Evolutionary conservation across 1,140 invertebrate species (phyloP).

Genomic region (Solen grandis): DNA sequence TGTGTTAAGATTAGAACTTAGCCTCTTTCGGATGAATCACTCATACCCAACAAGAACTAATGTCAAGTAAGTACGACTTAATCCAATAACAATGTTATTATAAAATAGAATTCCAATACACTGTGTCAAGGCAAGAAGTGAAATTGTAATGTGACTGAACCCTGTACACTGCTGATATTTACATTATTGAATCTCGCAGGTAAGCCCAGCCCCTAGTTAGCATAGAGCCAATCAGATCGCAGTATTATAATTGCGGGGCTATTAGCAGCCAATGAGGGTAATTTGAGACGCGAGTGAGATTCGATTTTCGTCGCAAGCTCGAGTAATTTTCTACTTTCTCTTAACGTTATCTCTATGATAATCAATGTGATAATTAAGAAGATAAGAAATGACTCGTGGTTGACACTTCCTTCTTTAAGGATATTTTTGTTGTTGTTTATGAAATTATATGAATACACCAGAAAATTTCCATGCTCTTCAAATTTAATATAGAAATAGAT

Average conservation of each 20-base stretch:
- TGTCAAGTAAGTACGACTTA: constrained; percentile 52
- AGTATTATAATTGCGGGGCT: constrained; percentile 11
- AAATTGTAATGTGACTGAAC: constrained; percentile 13
- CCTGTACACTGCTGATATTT: constrained; percentile 30
- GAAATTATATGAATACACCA: no score
- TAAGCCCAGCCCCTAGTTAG: not conserved
- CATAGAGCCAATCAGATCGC: constrained; percentile 34
- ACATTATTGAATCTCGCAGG: constrained; percentile 28
- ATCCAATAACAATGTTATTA: constrained; percentile 53
- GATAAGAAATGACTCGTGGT: not conserved
- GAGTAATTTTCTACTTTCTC: not conserved
- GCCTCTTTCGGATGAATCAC: not conserved
- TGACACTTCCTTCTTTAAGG: constrained; percentile 53
- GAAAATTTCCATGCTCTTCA: no score
- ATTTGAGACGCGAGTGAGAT: constrained; percentile 39
- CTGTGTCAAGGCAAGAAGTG: constrained; percentile 32
- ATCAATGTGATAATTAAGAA: not conserved
- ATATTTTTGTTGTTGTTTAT: no score
- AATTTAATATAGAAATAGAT: no score
- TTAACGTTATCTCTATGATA: not conserved
- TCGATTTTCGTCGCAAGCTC: constrained; percentile 8
- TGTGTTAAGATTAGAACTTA: no score
- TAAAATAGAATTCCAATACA: constrained; percentile 46
- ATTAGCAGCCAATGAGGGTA: constrained; percentile 34
- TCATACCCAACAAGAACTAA: no score